Evolutionary conservation across 2,888 invertebrate species (phyloP).

Genomic region (Stegophylla sp.): DNA sequence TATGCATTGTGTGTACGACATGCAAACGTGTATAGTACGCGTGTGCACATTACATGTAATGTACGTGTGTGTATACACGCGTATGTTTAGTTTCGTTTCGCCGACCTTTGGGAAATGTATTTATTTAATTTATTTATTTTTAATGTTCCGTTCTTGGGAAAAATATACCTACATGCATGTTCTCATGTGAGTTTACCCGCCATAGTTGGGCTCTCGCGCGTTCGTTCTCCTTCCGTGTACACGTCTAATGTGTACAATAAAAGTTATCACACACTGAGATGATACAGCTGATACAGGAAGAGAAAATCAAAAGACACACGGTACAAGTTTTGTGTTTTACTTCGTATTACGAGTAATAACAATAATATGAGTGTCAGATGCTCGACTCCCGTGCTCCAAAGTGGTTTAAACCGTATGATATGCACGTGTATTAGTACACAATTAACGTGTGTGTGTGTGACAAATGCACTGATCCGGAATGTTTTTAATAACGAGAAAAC

Average conservation of each 20-base stretch:
- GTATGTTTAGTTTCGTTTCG: background rate
- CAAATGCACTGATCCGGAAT: constrained; percentile 28
- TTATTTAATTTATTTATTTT: background rate
- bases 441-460: background rate
- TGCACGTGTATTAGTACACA: background rate
- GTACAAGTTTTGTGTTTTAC: background rate
- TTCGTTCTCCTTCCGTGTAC: background rate
- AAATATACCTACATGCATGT: no score
- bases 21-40: background rate
- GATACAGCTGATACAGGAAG: background rate
- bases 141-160: no score
- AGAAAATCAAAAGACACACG: background rate
- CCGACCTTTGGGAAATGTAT: constrained; percentile 4
- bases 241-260: no score
- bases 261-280: background rate
- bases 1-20: no score
- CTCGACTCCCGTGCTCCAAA: no score
- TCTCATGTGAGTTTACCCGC: no score
- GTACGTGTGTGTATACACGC: no score
- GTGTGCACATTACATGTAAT: background rate
- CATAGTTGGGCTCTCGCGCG: no score
- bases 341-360: background rate
- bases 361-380: constrained; percentile 18
- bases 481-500: constrained; percentile 26
- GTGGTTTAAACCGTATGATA: no score